Evolutionary conservation across 1,140 invertebrate genomes (phyloP).

Genomic region (Drosophila paulistorum): DNA sequence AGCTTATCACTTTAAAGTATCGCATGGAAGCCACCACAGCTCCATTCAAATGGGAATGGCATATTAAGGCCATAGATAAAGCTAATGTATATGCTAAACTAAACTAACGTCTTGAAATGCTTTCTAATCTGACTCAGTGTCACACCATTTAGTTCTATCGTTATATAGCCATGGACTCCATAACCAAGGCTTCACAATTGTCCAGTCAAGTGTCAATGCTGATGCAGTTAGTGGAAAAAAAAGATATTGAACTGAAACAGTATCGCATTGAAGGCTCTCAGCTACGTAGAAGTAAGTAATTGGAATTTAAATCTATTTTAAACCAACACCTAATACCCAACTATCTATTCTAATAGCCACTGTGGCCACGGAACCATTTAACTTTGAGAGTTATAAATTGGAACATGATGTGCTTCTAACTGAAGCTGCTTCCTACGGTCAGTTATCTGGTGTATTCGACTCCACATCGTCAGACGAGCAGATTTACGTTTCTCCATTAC

Average conservation of each 20-base stretch:
- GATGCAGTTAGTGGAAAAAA: slow-evolving; percentile 42
- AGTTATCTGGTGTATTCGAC: background rate
- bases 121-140: background rate
- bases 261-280: slow-evolving; percentile 55
- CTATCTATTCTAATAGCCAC: slow-evolving; percentile 42
- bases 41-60: slow-evolving; percentile 67
- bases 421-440: slow-evolving; percentile 4
- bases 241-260: slow-evolving; percentile 68
- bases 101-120: background rate
- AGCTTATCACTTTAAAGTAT: slow-evolving; percentile 57
- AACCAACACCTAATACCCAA: background rate
- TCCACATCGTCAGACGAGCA: too few relatives aligned
- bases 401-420: slow-evolving; percentile 29
- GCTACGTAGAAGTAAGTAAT: slow-evolving; percentile 57
- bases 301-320: background rate
- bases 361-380: slow-evolving; percentile 51
- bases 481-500: background rate
- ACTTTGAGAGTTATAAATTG: slow-evolving; percentile 36
- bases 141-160: slow-evolving; percentile 45
- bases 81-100: background rate
- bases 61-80: slow-evolving; percentile 9
- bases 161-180: background rate
- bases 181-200: background rate
- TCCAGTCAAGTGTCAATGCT: slow-evolving; percentile 14
- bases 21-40: slow-evolving; percentile 26